phyloP scores from a whole-genome alignment of 2,888 invertebrate genomes.

The Drosophila infuscata region DNA sequence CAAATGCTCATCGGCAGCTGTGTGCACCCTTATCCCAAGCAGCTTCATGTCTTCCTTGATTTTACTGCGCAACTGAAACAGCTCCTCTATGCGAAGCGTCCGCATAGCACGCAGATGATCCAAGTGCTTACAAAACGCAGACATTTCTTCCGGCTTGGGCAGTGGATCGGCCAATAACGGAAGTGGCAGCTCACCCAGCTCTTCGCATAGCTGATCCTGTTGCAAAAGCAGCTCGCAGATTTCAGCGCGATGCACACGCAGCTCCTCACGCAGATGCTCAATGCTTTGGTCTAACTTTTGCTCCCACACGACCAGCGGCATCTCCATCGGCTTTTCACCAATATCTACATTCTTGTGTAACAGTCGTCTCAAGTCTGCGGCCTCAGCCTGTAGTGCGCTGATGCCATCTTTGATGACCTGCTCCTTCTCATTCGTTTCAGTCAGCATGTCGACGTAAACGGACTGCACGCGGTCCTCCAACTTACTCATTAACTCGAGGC shows the following conservation, averaged over 20 bases:
- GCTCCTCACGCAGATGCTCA: constrained; percentile 87
- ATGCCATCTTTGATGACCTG: constrained; percentile 87
- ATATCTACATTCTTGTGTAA: constrained; percentile 72
- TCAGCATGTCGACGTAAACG: constrained; percentile 88
- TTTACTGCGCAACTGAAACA: constrained; percentile 82
- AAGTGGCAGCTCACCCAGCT: constrained; percentile 78
- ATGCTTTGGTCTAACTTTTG: constrained; percentile 87
- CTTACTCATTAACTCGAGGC: constrained; percentile 73
- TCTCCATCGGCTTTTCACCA: constrained; percentile 64
- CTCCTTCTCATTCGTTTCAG: constrained; percentile 86
- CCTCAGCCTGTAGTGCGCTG: constrained; percentile 79
- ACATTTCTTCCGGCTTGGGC: constrained; percentile 88
- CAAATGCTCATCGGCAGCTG: constrained; percentile 81
- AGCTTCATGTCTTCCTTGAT: constrained; percentile 83
- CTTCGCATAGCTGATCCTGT: constrained; percentile 83
- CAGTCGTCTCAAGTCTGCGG: constrained; percentile 74
- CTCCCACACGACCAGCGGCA: constrained; percentile 86
- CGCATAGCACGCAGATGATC: constrained; percentile 88
- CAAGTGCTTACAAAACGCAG: constrained; percentile 87
- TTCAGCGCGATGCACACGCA: constrained; percentile 85
- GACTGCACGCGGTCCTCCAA: constrained; percentile 85
- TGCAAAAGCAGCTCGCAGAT: constrained; percentile 86
- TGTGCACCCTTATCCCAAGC: constrained; percentile 79
- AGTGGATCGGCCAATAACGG: constrained; percentile 85
- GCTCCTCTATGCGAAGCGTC: constrained; percentile 85